Evolutionary conservation across 2,888 invertebrate species (phyloP).

Genomic region (Ganaspis brasiliensis): DNA sequence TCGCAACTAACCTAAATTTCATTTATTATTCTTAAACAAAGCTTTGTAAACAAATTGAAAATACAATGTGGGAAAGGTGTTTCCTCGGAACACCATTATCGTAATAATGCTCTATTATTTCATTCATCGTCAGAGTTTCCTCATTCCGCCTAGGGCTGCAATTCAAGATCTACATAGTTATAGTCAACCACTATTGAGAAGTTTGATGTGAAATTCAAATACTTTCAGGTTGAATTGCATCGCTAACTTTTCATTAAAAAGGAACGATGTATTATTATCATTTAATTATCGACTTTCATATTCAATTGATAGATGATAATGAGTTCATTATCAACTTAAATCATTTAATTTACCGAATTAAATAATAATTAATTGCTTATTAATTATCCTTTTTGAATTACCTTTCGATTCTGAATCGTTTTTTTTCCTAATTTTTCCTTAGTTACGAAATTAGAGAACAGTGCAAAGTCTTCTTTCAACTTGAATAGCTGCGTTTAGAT

Average conservation of each 20-base stretch:
- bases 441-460: not conserved
- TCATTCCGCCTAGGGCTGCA: constrained; percentile 31
- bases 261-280: constrained; percentile 4
- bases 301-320: not conserved
- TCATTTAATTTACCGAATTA: too few species aligned
- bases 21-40: not conserved
- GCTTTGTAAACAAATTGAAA: constrained; percentile 15
- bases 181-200: constrained; percentile 20
- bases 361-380: too few species aligned
- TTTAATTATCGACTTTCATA: not conserved
- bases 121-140: constrained; percentile 40
- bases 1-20: not conserved
- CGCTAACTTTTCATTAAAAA: not conserved
- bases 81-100: constrained; percentile 34
- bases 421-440: too few species aligned
- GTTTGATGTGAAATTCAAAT: constrained; percentile 17
- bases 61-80: constrained; percentile 15
- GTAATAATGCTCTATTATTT: constrained; percentile 23
- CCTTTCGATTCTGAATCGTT: too few species aligned
- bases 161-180: constrained; percentile 14
- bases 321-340: too few species aligned
- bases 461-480: constrained; percentile 22
- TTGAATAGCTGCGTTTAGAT: not conserved
- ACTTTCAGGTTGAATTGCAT: constrained; percentile 3
- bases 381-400: too few species aligned